phyloP scores from a whole-genome alignment of 2,888 invertebrate species.

The Leptogaster cylindrica region DNA sequence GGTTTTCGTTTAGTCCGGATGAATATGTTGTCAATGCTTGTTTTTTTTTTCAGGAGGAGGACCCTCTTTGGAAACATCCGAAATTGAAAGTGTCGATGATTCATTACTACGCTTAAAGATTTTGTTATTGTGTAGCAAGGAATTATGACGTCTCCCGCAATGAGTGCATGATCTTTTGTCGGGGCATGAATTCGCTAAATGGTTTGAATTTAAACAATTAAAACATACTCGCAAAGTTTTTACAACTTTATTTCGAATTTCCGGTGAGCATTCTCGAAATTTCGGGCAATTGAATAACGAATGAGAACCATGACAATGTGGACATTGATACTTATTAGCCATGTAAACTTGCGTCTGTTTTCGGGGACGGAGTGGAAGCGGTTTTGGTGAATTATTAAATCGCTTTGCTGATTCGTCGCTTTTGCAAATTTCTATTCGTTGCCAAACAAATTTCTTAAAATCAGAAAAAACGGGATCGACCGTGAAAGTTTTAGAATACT shows the following conservation, averaged over 20 bases:
- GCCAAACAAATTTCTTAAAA: background rate
- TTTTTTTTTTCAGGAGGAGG: no score
- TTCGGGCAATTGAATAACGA: background rate
- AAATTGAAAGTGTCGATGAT: no score
- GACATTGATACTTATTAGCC: no score
- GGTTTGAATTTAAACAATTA: background rate
- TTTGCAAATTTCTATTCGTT: background rate
- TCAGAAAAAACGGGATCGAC: background rate
- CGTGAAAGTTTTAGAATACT: no score
- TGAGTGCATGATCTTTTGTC: background rate
- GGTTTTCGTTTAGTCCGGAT: background rate
- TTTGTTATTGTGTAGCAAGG: background rate
- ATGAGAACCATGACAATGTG: background rate
- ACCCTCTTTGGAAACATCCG: no score
- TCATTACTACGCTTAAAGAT: background rate
- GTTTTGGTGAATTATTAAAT: no score
- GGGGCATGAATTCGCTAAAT: background rate
- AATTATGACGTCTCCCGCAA: background rate
- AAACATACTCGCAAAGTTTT: background rate
- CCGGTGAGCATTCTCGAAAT: background rate
- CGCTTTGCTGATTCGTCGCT: background rate
- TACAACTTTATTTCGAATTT: background rate
- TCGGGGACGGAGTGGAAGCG: no score
- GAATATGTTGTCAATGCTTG: background rate
- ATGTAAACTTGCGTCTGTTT: no score